These are phyloP conservation scores for Chaunax sp. DNA, from an alignment of 2,797 vertebrate genomes.

Conservation along the genomic window DNA sequence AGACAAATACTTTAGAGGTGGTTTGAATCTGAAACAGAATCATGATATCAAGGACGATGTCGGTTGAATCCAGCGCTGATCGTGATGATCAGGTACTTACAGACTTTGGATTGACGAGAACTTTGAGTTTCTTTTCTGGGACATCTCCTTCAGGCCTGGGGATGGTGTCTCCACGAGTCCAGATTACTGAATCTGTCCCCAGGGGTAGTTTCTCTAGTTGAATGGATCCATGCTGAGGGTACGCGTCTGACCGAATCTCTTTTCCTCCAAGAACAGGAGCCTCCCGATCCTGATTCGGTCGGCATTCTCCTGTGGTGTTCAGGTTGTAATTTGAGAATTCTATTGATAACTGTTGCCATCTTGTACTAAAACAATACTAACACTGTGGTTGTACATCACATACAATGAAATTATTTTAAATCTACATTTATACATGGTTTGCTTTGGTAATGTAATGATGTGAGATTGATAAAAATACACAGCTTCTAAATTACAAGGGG, in stretches of 20 bases:
- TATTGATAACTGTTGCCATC: not conserved
- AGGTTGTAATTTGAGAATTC: not conserved
- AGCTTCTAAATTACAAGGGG: no score
- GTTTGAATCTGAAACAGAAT: accelerated
- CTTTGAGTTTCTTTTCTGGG: constrained; percentile 80
- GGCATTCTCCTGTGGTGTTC: constrained; percentile 82
- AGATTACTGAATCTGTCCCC: constrained; percentile 52
- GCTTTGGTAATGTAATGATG: no score
- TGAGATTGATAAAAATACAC: no score
- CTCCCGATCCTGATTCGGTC: constrained; percentile 24
- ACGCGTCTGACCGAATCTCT: constrained; percentile 59
- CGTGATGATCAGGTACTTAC: constrained; percentile 69
- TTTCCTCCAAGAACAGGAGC: constrained; percentile 69
- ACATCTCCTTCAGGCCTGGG: constrained; percentile 39
- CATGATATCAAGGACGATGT: not conserved
- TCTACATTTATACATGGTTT: no score
- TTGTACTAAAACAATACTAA: not conserved
- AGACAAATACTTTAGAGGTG: not conserved
- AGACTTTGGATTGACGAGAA: constrained; percentile 82
- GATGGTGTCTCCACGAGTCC: constrained; percentile 67
- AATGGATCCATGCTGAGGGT: constrained; percentile 81
- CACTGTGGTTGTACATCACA: no score
- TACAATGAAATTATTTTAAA: no score
- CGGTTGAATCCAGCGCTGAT: no score
- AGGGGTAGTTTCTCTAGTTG: constrained; percentile 82